Conservation (phyloP, 2,888 invertebrate species). For the Plagiodera versicolora region DNA sequence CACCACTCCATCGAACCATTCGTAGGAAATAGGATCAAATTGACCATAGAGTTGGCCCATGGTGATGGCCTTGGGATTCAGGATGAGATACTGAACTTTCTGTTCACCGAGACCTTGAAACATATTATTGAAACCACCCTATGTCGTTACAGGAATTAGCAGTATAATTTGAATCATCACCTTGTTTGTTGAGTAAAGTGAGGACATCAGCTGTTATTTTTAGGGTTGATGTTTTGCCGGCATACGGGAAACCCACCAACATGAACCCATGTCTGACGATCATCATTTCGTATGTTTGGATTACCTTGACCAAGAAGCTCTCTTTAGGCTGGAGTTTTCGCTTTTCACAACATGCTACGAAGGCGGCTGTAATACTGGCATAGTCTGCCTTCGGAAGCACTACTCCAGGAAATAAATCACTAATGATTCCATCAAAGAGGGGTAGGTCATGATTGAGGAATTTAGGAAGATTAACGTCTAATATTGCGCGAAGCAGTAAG, state of each 20-base stretch:
- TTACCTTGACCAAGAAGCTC: conserved; percentile 79
- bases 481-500: conserved; percentile 78
- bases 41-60: conserved; percentile 92
- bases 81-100: conserved; percentile 72
- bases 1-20: conserved; percentile 88
- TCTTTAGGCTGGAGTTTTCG: conserved; percentile 76
- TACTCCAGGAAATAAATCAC: conserved; percentile 86
- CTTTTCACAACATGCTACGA: conserved; percentile 58
- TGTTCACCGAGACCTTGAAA: conserved; percentile 46
- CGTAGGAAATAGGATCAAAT: conserved; percentile 85
- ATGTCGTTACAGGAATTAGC: no score
- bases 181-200: conserved; percentile 67
- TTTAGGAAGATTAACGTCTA: conserved; percentile 91
- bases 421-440: conserved; percentile 83
- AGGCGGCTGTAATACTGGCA: conserved; percentile 66
- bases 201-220: conserved; percentile 76
- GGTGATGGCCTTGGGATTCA: conserved; percentile 92
- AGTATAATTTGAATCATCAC: conserved; percentile 34
- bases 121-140: no score
- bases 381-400: conserved; percentile 75
- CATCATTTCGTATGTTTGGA: conserved; percentile 94
- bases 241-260: conserved; percentile 82
- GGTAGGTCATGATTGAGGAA: conserved; percentile 89
- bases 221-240: conserved; percentile 81
- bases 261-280: conserved; percentile 91